These are phyloP conservation scores for Hemiscyllium ocellatum DNA, from an alignment of 2,113 vertebrate genomes.

Conservation along the genomic window DNA sequence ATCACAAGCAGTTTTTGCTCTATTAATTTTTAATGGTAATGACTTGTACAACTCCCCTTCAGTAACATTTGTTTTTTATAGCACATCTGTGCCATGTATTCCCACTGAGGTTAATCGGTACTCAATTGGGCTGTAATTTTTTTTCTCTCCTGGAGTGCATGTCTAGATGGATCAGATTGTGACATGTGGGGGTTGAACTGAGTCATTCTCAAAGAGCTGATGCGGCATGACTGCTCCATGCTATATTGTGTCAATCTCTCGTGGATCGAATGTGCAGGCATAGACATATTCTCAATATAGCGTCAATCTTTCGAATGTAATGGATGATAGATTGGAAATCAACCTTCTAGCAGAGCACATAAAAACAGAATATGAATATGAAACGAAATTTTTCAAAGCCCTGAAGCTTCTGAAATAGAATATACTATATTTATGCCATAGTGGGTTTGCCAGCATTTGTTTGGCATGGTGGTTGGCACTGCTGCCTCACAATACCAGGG, in stretches of 20 bases:
- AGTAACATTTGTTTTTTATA: slow-evolving; percentile 16
- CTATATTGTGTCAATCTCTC: not conserved
- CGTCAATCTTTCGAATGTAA: not conserved
- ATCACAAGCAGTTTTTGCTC: slow-evolving; percentile 27
- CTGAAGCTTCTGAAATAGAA: not conserved
- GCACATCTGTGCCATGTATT: slow-evolving; percentile 18
- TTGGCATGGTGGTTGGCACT: no score
- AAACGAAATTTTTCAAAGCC: not conserved
- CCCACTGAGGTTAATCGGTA: slow-evolving; percentile 23
- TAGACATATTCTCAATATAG: not conserved
- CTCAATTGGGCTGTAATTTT: not conserved
- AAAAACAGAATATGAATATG: not conserved
- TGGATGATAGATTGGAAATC: not conserved
- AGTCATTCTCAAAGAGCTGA: not conserved
- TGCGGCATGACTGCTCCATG: not conserved
- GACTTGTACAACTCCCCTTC: not conserved
- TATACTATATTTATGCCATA: not conserved
- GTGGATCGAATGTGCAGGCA: not conserved
- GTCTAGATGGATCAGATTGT: not conserved
- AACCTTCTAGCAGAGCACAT: not conserved
- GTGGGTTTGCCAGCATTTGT: not conserved
- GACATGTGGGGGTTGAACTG: not conserved
- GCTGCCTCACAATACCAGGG: no score
- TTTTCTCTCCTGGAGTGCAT: not conserved
- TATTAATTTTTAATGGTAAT: slow-evolving; percentile 35